Percentiles rank a stretch among this genome's conserved stretches.
Evolutionary conservation across 1,140 invertebrate species (phyloP).

Genomic region (Drosophila kepulauana): DNA sequence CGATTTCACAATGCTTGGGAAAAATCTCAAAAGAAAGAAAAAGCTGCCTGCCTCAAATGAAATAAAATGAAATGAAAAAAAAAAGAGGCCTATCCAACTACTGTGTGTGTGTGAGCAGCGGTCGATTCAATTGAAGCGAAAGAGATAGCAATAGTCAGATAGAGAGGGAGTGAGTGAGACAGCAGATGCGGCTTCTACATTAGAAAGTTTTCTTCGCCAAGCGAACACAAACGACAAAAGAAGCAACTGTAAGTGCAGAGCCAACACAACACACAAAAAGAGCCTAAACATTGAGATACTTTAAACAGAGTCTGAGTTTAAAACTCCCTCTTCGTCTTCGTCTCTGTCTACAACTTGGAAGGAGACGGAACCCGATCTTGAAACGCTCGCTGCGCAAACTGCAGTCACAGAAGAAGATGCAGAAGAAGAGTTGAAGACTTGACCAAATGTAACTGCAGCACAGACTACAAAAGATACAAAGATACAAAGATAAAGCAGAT

Average conservation of each 20-base stretch:
- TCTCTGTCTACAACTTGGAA: constrained; percentile 20
- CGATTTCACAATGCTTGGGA: constrained; percentile 61
- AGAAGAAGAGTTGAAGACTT: constrained; percentile 4
- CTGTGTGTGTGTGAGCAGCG: constrained; percentile 51
- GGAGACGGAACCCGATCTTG: constrained; percentile 54
- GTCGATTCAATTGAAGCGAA: constrained; percentile 65
- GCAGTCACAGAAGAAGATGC: background rate
- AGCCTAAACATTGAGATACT: constrained; percentile 51
- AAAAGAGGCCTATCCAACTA: constrained; percentile 62
- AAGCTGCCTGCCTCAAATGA: constrained; percentile 21
- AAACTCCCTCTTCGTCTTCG: background rate
- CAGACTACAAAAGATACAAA: background rate
- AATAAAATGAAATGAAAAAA: constrained; percentile 15
- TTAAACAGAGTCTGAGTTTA: constrained; percentile 33
- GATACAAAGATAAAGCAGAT: constrained; percentile 1
- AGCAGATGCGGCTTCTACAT: constrained; percentile 73
- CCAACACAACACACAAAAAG: constrained; percentile 37
- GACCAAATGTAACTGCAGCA: constrained; percentile 35
- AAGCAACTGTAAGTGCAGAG: constrained; percentile 70
- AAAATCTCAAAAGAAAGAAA: constrained; percentile 70
- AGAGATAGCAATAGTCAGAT: constrained; percentile 10
- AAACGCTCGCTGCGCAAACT: constrained; percentile 62
- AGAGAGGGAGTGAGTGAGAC: constrained; percentile 15
- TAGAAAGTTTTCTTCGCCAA: constrained; percentile 74
- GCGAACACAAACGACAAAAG: constrained; percentile 58